Conservation (phyloP, 1,140 invertebrate genomes). For the Drosophila bifasciata region DNA sequence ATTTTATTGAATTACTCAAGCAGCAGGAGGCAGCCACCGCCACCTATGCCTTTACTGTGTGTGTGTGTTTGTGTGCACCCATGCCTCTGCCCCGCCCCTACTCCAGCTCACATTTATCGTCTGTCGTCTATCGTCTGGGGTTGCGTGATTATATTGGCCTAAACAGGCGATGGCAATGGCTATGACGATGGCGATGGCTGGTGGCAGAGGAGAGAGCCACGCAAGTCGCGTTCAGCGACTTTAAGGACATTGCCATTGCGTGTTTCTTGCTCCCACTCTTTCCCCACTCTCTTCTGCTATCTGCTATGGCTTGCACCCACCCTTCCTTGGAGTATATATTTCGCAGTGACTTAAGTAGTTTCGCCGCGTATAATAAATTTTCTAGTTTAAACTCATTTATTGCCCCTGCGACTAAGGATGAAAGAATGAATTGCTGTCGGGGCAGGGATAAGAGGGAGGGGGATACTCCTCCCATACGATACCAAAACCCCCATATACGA, state of each 20-base stretch:
- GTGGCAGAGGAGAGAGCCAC: constrained; percentile 2
- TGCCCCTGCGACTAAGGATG: constrained; percentile 55
- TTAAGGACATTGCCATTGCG: constrained; percentile 63
- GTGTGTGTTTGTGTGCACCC: too few species aligned
- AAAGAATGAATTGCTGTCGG: constrained; percentile 38
- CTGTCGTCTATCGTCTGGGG: constrained; percentile 7
- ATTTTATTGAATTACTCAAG: constrained; percentile 82
- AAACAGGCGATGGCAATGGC: constrained; percentile 38
- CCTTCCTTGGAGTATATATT: not conserved
- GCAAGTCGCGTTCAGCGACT: constrained; percentile 40
- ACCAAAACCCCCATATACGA: constrained; percentile 20
- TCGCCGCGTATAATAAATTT: constrained; percentile 80
- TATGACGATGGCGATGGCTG: not conserved
- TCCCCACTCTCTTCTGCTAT: not conserved
- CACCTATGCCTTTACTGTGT: not conserved
- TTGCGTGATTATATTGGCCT: constrained; percentile 76
- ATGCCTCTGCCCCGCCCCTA: too few species aligned
- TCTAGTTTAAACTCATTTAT: constrained; percentile 82
- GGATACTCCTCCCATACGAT: constrained; percentile 27
- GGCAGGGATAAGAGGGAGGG: constrained; percentile 6
- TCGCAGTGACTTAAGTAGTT: constrained; percentile 68
- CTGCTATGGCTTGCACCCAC: too few species aligned
- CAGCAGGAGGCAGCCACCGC: constrained; percentile 61
- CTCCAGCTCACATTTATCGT: constrained; percentile 13
- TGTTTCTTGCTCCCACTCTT: constrained; percentile 32